A percentile compares a stretch with the other conserved stretches of the same genome.
Conservation (phyloP, 1,140 invertebrate species). For the Drosophila yakuba region DNA sequence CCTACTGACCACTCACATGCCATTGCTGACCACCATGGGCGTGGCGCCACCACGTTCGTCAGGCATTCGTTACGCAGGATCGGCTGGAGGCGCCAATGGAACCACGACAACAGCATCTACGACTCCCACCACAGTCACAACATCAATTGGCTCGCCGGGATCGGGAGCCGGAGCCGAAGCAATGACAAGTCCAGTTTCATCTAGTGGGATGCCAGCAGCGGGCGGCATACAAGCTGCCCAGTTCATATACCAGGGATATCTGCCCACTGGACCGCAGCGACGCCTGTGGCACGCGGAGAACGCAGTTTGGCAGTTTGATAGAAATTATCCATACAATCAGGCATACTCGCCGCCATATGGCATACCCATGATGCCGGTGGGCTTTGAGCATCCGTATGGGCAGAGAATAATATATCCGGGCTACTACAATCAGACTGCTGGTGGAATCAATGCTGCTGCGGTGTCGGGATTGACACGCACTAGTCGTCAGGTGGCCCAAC, state of each 20-base stretch:
- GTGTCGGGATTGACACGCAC: constrained; percentile 11
- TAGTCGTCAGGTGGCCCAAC: constrained; percentile 42
- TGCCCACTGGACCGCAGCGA: constrained; percentile 55
- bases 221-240: constrained; percentile 28
- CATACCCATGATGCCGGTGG: constrained; percentile 63
- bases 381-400: constrained; percentile 56
- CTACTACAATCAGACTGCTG: constrained; percentile 47
- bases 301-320: constrained; percentile 69
- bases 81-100: constrained; percentile 2
- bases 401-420: constrained; percentile 65
- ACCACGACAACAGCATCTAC: constrained; percentile 19
- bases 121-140: not conserved
- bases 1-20: constrained; percentile 14
- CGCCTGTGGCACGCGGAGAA: constrained; percentile 69
- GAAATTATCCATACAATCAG: constrained; percentile 73
- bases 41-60: constrained; percentile 23
- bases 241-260: constrained; percentile 54
- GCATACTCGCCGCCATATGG: constrained; percentile 58
- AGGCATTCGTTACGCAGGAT: constrained; percentile 30
- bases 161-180: not conserved
- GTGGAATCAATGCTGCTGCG: constrained; percentile 13
- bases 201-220: not conserved
- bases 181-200: not conserved
- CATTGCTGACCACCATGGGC: constrained; percentile 17
- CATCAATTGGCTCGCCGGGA: not conserved